Evolutionary conservation across 2,888 invertebrate genomes (phyloP), one percentile per base, ranked within the genome.

Genomic region (Spisula solida): DNA sequence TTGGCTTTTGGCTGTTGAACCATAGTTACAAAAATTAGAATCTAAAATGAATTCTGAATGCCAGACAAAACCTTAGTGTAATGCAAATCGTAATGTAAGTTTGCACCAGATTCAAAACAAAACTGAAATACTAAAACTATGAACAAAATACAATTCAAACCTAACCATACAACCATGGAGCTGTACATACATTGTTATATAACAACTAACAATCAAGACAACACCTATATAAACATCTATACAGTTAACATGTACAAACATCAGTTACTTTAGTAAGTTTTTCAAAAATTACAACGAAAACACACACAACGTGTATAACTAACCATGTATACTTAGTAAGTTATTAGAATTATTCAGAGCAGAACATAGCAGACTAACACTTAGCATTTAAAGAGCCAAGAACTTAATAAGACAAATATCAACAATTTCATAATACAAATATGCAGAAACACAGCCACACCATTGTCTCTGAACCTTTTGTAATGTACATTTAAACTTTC

Each of bases 191-290:
- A 66, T n/a, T 10, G n/a, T n/a, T 66, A 66, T 66, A 25, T 66
- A 66, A 66, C 25, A 66, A 25, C 10, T 66, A 66, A 66, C 60
- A 66, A 25, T 25, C 60, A n/a, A 66, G 20, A 66, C 60, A 66
- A 66, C 60, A 66, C 25, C 25, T 66, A 66, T 66, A 25, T 51
- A 51, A 10, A 51, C 51, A 51, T 14, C 14, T 51, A 51, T 51
- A 51, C 51, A 51, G 12, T 51, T 41, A 41, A 41, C 41, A 41
- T 41, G 16, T 16, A 51, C 51, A 51, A 51, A 16, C 25, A 66
- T 66, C 60, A 66, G 60, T 66, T 25, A 66, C 25, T 66, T 66
- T 66, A 66, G 60, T 66, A 25, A 66, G 6, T 66, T 66, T 25
- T 66, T 8, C 25, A 66, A 12, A 66, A 25, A 66, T 12, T n/a